These are phyloP conservation scores for Centropyge bicolor DNA, from an alignment of 2,797 vertebrate genomes.

Conservation along the genomic window DNA sequence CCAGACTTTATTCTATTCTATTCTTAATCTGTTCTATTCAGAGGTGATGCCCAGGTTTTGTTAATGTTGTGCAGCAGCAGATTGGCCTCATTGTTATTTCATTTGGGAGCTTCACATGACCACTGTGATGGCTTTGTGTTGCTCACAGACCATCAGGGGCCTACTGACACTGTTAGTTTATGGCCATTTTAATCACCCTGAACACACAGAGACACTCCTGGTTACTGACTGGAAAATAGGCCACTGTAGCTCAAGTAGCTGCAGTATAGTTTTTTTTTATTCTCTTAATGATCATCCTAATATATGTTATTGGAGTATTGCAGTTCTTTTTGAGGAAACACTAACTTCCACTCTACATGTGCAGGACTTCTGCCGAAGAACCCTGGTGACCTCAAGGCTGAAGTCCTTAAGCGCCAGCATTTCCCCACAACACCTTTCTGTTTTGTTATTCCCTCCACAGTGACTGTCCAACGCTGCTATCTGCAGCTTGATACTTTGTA, in stretches of 20 bases:
- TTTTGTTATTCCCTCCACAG: background rate
- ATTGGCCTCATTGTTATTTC: conserved; percentile 68
- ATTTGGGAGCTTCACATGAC: conserved; percentile 75
- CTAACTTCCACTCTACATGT: background rate
- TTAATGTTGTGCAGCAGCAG: conserved; percentile 47
- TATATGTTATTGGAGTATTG: background rate
- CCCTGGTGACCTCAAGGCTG: background rate
- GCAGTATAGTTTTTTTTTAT: background rate
- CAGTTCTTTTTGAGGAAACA: background rate
- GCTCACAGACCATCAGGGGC: conserved; percentile 47
- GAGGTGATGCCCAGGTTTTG: conserved; percentile 36
- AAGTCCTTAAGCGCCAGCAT: background rate
- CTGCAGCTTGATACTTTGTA: conserved; percentile 34
- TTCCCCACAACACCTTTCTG: background rate
- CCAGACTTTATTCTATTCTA: conserved; percentile 1
- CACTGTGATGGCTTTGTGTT: conserved; percentile 62
- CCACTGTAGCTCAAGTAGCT: background rate
- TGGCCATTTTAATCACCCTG: conserved; percentile 25
- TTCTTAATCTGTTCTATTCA: conserved; percentile 4
- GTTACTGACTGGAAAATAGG: conserved; percentile 44
- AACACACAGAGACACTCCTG: conserved; percentile 17
- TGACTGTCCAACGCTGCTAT: background rate
- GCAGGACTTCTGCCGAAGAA: background rate
- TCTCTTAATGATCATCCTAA: background rate
- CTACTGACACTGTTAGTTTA: conserved; percentile 47